Evolutionary conservation across 2,888 invertebrate genomes (phyloP).

Genomic region (Glaucopsyche alexis): DNA sequence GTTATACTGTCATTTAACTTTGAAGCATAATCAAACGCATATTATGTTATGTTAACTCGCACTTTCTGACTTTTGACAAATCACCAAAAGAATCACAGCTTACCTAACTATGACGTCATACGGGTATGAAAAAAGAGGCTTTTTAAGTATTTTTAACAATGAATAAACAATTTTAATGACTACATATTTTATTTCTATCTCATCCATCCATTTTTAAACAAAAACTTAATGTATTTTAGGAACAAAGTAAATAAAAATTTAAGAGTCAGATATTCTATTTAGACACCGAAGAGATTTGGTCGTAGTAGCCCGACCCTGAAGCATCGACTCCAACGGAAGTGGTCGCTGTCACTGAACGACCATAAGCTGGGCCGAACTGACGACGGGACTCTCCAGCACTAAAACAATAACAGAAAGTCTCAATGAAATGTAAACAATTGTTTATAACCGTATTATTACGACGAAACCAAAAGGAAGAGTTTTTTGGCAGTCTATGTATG

Average conservation of each 20-base stretch:
- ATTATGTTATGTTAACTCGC: background rate
- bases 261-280: slow-evolving; percentile 30
- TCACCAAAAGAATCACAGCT: slow-evolving; percentile 7
- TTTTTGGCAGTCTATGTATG: too few relatives aligned
- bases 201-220: slow-evolving; percentile 28
- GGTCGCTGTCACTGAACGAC: slow-evolving; percentile 51
- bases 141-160: slow-evolving; percentile 23
- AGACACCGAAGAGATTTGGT: slow-evolving; percentile 50
- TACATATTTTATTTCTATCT: slow-evolving; percentile 25
- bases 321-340: slow-evolving; percentile 54
- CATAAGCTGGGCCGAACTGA: slow-evolving; percentile 45
- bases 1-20: background rate
- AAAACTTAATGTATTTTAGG: background rate
- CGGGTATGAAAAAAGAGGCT: slow-evolving; percentile 36
- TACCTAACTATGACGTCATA: slow-evolving; percentile 16
- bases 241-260: background rate
- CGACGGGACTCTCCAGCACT: slow-evolving; percentile 51
- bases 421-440: too few relatives aligned
- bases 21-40: background rate
- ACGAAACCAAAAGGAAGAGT: too few relatives aligned
- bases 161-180: slow-evolving; percentile 19
- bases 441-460: too few relatives aligned
- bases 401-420: slow-evolving; percentile 31
- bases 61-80: background rate
- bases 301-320: slow-evolving; percentile 55